These are phyloP conservation scores for Callaeas wilsoni DNA, from an alignment of 2,113 vertebrate species.

Conservation along the genomic window DNA sequence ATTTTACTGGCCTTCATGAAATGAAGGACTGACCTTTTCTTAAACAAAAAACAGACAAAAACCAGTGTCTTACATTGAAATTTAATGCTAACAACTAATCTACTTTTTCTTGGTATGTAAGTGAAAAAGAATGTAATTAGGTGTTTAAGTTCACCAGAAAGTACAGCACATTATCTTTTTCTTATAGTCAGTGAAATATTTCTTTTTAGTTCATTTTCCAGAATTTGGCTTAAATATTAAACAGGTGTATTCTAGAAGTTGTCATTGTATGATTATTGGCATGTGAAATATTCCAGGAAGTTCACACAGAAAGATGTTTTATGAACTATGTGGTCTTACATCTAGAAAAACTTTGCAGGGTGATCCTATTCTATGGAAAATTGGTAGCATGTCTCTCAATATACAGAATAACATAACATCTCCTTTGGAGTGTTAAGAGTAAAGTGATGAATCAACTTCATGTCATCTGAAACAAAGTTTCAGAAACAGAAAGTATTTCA, in stretches of 20 bases:
- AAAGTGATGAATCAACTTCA: neutral
- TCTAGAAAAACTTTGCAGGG: neutral
- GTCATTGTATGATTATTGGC: neutral
- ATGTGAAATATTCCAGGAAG: neutral
- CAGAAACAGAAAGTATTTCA: neutral
- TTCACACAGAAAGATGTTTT: neutral
- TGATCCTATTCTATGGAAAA: neutral
- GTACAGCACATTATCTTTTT: neutral
- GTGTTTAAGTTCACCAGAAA: neutral
- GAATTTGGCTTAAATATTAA: neutral
- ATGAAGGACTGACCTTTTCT: neutral
- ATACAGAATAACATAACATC: neutral
- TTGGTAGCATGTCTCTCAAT: neutral
- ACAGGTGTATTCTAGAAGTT: neutral
- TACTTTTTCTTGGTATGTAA: neutral
- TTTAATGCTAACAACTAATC: neutral
- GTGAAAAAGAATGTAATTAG: neutral
- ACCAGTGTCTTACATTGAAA: neutral
- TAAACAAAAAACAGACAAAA: neutral
- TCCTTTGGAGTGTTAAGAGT: neutral
- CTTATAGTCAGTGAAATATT: neutral
- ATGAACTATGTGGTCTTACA: rapidly evolving
- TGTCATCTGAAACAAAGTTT: neutral
- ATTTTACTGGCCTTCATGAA: neutral
- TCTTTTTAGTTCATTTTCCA: neutral